Base-by-base conservation (phyloP, 2,797 vertebrate species). In the Picus viridis region DNA sequence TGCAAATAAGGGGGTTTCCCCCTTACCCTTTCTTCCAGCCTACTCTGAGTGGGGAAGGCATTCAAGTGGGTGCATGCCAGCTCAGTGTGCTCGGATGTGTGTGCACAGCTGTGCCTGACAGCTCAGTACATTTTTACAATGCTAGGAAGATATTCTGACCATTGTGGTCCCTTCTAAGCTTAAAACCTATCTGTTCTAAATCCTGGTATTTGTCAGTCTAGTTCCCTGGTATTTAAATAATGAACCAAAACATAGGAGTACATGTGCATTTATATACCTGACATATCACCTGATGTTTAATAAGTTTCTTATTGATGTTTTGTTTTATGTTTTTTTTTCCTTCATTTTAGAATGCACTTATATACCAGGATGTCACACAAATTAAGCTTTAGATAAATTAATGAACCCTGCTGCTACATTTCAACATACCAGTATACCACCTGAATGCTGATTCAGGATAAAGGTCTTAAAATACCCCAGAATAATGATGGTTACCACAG, bases 81-180 rank as follows among this genome's bases (percentile, higher is more conserved):
- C 70, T 73, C 53, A 51, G 61, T 16, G 22, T 0, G 0, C 19
- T 0, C 20, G 57, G 67, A 27, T 79, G 20, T 8, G 26, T 22
- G 20, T 56, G 49, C n/a, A 4, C 8, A 23, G 39, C n/a, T 47
- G 24, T 73, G 76, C 61, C 83, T 85, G 73, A 47, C 89, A 74
- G 58, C 81, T 79, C 47, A 59, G 47, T 12, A 22, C 0, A 0
- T 24, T 49, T 19, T 45, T 71, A 0, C 0, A 27, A 26, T 56
- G 18, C 34, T 79, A 54, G 24, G 41, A 68, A 82, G 43, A 10
- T 49, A 54, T 41, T 90, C 80, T 72, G 51, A 72, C 59, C 65
- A 30, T 22, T 0, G 1, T 65, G 58, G 22, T 68, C 54, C 45
- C 58, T 87, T 90, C 54, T 69, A 87, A 65, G 41, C 36, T 77